Base-by-base conservation (phyloP, 92 coral and sea anemone genomes). In the Desmophyllum pertusum region DNA sequence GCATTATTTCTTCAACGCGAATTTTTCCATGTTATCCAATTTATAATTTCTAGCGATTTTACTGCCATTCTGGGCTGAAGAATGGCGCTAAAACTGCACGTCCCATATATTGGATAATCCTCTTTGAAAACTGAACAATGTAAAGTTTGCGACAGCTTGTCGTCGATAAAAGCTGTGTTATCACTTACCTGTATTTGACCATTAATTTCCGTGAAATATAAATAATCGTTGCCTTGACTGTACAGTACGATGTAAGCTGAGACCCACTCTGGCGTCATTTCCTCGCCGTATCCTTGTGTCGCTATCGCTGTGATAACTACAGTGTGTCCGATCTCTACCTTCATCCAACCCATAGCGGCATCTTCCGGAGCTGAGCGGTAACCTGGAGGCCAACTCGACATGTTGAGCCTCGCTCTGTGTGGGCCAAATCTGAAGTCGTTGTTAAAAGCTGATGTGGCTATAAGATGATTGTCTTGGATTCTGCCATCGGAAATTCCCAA, bases 321-420 rank as follows among this genome's bases (percentile, higher is more conserved):
- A 17, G 84, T 87, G 35, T 81, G 87, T 48, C 84, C 85, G 1
- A 94, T 76, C 29, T 94, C 91, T 17, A 94, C 82, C 55, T 84
- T 88, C 15, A 94, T 14, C 98, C 95, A 94, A 4, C 89, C 65
- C 17, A 43, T 29, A 39, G 23, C 52, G 8, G 85, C 41, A 13
- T 89, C 50, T 2, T 74, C 40, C 3, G 87, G 68, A 18, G 88
- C 77, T 8, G 95, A 87, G 9, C 98, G 86, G 72, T 89, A 93
- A 62, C 98, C 98, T 19, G 84, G 94, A 7, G 97, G 92, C 83
- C 83, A 78, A 27, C n/a, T 50, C 23, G 86, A 18, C 37, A 85
- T 66, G 55, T 92, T 89, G 14, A 94, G 86, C 48, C 98, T 84
- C 18, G 95, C 98, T 87, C 98, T 92, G n/a, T 94, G 98, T 19